A percentile compares a stretch with the other conserved stretches of the same genome.
These are phyloP conservation scores for Leptopilina drosophilae DNA, from an alignment of 2,888 invertebrate genomes.

Conservation along the genomic window DNA sequence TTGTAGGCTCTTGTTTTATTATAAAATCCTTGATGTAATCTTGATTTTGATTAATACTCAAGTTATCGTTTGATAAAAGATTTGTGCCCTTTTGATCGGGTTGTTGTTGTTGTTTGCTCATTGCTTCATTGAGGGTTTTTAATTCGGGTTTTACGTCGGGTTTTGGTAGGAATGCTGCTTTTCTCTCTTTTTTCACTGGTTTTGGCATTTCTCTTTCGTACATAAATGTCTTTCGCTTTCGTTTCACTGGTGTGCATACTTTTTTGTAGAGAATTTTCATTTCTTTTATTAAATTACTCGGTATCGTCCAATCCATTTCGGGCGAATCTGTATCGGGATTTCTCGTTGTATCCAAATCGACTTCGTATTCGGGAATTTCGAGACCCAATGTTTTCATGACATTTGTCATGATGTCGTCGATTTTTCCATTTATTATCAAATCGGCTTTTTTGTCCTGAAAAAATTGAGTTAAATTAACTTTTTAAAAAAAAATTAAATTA, in stretches of 20 bases:
- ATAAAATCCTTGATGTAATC: background rate
- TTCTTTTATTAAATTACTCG: slow-evolving; percentile 80
- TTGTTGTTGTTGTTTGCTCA: background rate
- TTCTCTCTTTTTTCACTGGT: slow-evolving; percentile 53
- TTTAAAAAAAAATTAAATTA: too few relatives aligned
- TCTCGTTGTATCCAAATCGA: slow-evolving; percentile 83
- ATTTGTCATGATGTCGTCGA: slow-evolving; percentile 88
- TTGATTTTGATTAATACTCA: slow-evolving; percentile 10
- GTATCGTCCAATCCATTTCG: slow-evolving; percentile 86
- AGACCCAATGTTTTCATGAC: slow-evolving; percentile 86
- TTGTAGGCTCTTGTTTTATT: slow-evolving; percentile 33
- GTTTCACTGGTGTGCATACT: slow-evolving; percentile 76
- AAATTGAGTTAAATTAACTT: slow-evolving; percentile 41
- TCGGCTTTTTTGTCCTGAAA: slow-evolving; percentile 92
- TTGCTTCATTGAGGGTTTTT: background rate
- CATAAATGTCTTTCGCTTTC: slow-evolving; percentile 74
- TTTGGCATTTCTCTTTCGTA: slow-evolving; percentile 66
- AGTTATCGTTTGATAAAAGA: slow-evolving; percentile 1
- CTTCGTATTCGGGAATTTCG: slow-evolving; percentile 85
- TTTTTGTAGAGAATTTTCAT: slow-evolving; percentile 82
- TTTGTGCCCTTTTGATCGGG: background rate
- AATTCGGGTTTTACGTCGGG: background rate
- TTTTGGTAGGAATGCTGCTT: slow-evolving; percentile 29
- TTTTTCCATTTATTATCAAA: slow-evolving; percentile 91
- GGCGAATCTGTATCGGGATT: slow-evolving; percentile 74